Evolutionary conservation across 1,140 invertebrate species (phyloP).

Genomic region (Drosophila aff.): DNA sequence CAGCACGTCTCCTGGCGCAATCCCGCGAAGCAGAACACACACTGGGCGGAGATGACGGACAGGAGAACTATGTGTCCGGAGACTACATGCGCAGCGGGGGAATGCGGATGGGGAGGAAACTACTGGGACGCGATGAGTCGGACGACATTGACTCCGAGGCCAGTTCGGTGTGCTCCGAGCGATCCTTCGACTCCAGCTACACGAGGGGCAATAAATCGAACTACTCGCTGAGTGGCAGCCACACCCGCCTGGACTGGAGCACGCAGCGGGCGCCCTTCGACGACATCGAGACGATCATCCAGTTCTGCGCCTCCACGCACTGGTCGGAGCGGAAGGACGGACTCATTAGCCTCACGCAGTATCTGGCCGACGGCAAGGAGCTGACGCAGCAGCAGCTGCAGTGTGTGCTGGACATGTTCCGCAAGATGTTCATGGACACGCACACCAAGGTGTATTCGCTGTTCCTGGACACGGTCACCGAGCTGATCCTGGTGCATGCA

Average conservation of each 20-base stretch:
- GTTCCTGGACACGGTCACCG: constrained; percentile 96
- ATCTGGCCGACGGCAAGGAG: constrained; percentile 82
- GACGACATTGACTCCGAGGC: constrained; percentile 97
- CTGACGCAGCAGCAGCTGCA: constrained; percentile 79
- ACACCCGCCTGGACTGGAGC: constrained; percentile 89
- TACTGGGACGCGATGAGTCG: constrained; percentile 88
- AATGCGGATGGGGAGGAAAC: constrained; percentile 73
- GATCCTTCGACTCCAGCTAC: constrained; percentile 93
- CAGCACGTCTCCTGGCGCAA: constrained; percentile 93
- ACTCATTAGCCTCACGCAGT: constrained; percentile 90
- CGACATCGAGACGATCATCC: constrained; percentile 95
- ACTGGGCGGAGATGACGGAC: constrained; percentile 87
- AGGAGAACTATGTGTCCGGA: constrained; percentile 55
- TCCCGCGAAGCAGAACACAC: constrained; percentile 95
- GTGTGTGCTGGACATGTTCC: constrained; percentile 91
- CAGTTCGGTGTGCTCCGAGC: constrained; percentile 96
- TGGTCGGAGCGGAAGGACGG: constrained; percentile 98
- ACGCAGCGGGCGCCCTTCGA: constrained; percentile 86
- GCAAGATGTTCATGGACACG: constrained; percentile 98
- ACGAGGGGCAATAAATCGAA: constrained; percentile 79
- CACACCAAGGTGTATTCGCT: constrained; percentile 97
- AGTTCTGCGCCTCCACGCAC: constrained; percentile 93
- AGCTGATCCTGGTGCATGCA: constrained; percentile 94
- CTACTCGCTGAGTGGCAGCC: constrained; percentile 92
- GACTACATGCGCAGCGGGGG: constrained; percentile 71